Conservation (phyloP, 1,140 invertebrate genomes). For the Calosoma granatense region DNA sequence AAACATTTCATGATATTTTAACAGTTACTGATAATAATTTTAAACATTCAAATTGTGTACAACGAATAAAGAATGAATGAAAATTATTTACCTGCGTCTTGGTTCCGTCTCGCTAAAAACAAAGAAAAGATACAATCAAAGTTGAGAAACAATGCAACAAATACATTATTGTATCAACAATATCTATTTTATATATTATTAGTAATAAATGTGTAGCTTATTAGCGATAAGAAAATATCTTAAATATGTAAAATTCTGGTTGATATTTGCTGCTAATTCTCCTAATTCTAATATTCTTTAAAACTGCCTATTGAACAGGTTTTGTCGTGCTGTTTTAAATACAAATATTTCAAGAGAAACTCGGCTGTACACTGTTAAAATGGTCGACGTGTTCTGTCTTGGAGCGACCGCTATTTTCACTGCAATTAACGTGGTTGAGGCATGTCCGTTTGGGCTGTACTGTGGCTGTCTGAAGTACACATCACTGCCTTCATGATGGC, state of each 20-base stretch:
- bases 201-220: not conserved
- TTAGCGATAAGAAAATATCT: not conserved
- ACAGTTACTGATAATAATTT: not conserved
- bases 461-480: not conserved
- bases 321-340: too few relatives aligned
- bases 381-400: too few relatives aligned
- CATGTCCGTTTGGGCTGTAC: not conserved
- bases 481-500: not conserved
- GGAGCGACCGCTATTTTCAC: too few relatives aligned
- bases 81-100: constrained; percentile 4
- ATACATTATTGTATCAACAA: too few relatives aligned
- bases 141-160: not conserved
- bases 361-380: too few relatives aligned
- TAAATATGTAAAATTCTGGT: not conserved
- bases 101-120: constrained; percentile 4
- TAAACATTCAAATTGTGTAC: too few relatives aligned
- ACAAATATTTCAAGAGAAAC: too few relatives aligned
- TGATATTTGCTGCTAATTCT: not conserved
- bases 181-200: too few relatives aligned
- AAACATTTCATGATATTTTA: not conserved
- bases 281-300: not conserved
- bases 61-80: not conserved
- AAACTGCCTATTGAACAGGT: too few relatives aligned
- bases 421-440: not conserved
- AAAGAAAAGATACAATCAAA: constrained; percentile 7